Evolutionary conservation across 1,140 invertebrate species (phyloP).

Genomic region (Argopecten irradians): DNA sequence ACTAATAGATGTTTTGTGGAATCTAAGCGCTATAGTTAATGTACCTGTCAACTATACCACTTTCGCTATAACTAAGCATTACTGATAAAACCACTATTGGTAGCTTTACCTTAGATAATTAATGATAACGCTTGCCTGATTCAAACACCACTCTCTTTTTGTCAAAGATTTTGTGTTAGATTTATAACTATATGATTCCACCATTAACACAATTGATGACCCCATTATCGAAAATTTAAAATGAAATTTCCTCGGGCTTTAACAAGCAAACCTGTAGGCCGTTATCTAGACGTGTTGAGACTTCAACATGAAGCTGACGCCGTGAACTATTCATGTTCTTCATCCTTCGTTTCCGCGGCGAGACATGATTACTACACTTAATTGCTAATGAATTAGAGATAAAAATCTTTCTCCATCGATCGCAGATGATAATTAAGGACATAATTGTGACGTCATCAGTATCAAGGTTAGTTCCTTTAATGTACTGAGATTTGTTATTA

Average conservation of each 20-base stretch:
- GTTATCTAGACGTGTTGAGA: background rate
- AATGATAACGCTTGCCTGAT: background rate
- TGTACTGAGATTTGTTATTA: no score
- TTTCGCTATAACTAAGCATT: no score
- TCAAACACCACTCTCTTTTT: background rate
- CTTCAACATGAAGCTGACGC: background rate
- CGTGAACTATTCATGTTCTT: background rate
- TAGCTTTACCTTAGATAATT: background rate
- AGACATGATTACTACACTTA: background rate
- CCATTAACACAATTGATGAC: slow-evolving; percentile 1
- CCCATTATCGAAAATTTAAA: background rate
- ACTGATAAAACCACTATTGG: background rate
- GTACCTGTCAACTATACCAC: no score
- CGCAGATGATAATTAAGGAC: background rate
- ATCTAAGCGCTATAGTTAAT: no score
- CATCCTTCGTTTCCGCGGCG: background rate
- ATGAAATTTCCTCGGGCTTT: background rate
- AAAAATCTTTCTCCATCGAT: background rate
- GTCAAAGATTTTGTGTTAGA: background rate
- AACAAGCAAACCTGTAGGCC: background rate
- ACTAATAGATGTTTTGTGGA: no score
- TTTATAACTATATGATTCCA: background rate
- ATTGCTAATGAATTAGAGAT: slow-evolving; percentile 2
- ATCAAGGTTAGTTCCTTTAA: background rate
- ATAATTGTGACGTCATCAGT: background rate